Conservation (phyloP, 2,888 invertebrate species). For the Leptopilina drosophilae region DNA sequence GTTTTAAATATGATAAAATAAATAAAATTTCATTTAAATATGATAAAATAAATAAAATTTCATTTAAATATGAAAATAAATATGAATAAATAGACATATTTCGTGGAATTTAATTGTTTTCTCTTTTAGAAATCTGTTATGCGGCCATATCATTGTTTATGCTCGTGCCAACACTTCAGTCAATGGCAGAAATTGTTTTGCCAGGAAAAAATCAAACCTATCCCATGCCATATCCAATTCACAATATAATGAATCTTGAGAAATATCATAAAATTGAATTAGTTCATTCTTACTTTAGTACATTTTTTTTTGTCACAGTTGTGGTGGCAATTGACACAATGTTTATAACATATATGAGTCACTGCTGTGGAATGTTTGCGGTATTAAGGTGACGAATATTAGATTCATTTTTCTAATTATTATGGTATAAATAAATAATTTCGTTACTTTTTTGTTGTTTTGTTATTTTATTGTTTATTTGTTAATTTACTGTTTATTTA, state of each 20-base stretch:
- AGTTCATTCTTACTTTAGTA: conserved; percentile 18
- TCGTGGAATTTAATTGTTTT: too few relatives aligned
- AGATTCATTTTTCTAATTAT: background rate
- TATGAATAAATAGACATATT: too few relatives aligned
- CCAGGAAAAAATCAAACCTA: conserved; percentile 10
- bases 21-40: too few relatives aligned
- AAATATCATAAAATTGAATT: conserved; percentile 23
- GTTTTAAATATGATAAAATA: background rate
- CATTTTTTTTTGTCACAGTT: conserved; percentile 12
- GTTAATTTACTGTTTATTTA: too few relatives aligned
- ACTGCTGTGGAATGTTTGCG: conserved; percentile 35
- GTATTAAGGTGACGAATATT: conserved; percentile 29
- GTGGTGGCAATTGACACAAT: conserved; percentile 19
- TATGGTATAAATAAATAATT: too few relatives aligned
- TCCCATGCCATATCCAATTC: conserved; percentile 10
- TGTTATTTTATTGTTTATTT: too few relatives aligned
- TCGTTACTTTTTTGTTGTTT: too few relatives aligned
- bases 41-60: too few relatives aligned
- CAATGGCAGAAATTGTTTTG: background rate
- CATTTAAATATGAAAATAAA: too few relatives aligned
- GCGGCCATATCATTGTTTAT: background rate
- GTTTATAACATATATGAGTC: conserved; percentile 26
- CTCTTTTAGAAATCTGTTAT: background rate
- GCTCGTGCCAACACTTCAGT: conserved; percentile 11
- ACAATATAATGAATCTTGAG: conserved; percentile 20